Evolutionary conservation across 2,797 vertebrate genomes (phyloP), one percentile per base, ranked within the genome.

Genomic region (Todus mexicanus): DNA sequence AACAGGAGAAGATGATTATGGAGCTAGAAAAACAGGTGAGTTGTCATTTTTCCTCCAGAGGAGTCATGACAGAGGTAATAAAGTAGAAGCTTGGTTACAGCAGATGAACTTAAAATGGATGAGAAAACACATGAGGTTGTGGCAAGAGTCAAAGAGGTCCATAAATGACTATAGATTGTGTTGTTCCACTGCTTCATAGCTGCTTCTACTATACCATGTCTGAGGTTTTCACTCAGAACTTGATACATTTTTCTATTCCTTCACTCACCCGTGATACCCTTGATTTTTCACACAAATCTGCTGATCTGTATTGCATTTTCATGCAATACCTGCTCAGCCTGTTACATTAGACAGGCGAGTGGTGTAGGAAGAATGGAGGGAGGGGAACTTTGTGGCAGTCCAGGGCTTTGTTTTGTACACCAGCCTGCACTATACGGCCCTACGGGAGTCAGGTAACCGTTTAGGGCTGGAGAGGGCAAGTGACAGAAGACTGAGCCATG

Each of bases 11-110:
- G 91, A 99, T 98, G 96, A 99, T 99, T 40, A 97, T 98, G 21
- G 98, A 99, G 72, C 97, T 99, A 91, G 99, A 99, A 96, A 99
- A 98, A 97, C 98, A 99, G 98, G 99, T 99, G 96, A 97, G 98
- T 68, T 82, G 75, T 22, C 9, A 15, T 59, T 80, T 64, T 78
- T 40, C 21, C n/a, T 64, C 23, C 10, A 56, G 72, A 57, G 53
- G 29, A 42, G 15, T 38, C 23, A 48, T 48, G 14, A 6, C 15
- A 71, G 63, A 73, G 12, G 18, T 68, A 35, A 40, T 33, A 47
- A 76, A 80, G 18, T 38, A 56, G 23, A 63, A 77, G 26, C 61
- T 27, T 68, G 12, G 22, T 57, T 80, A 63, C 11, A 54, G 17
- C 14, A 85, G 43, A 14, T 75, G 35, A 42, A 53, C 14, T 83